These are phyloP conservation scores for Lottia gigantea DNA, from an alignment of 2,888 invertebrate genomes.

Conservation along the genomic window DNA sequence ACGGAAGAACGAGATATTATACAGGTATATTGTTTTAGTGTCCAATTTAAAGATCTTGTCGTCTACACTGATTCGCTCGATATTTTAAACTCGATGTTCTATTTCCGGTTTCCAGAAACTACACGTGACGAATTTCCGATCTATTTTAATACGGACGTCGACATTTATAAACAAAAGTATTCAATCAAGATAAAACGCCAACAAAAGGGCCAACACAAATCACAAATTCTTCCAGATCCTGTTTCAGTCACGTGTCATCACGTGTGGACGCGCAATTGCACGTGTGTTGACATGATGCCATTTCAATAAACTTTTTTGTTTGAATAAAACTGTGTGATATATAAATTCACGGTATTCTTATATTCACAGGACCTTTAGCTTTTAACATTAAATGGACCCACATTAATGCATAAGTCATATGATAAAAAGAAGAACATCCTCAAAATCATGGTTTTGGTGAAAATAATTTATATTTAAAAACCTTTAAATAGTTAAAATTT, in stretches of 20 bases:
- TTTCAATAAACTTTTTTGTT: no score
- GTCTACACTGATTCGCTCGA: background rate
- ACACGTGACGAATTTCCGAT: slow-evolving; percentile 6
- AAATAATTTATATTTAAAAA: no score
- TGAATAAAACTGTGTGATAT: no score
- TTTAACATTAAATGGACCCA: no score
- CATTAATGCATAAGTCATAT: no score
- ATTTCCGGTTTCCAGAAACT: background rate
- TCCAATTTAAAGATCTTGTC: slow-evolving; percentile 7
- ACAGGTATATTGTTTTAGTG: slow-evolving; percentile 3
- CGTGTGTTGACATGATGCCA: background rate
- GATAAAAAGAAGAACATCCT: no score
- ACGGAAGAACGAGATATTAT: background rate
- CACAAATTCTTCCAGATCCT: slow-evolving; percentile 2
- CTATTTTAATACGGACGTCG: slow-evolving; percentile 8
- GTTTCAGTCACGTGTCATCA: slow-evolving; percentile 1
- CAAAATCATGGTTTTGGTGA: no score
- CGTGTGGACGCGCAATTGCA: slow-evolving; percentile 1
- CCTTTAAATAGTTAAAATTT: no score
- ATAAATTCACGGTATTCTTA: no score
- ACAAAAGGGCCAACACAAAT: slow-evolving; percentile 9
- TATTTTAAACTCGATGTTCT: slow-evolving; percentile 2
- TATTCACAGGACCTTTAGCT: no score
- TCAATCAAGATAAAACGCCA: slow-evolving; percentile 10
- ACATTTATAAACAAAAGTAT: slow-evolving; percentile 8